Conservation (phyloP, 2,113 vertebrate genomes). For the Paratilapia polleni region DNA sequence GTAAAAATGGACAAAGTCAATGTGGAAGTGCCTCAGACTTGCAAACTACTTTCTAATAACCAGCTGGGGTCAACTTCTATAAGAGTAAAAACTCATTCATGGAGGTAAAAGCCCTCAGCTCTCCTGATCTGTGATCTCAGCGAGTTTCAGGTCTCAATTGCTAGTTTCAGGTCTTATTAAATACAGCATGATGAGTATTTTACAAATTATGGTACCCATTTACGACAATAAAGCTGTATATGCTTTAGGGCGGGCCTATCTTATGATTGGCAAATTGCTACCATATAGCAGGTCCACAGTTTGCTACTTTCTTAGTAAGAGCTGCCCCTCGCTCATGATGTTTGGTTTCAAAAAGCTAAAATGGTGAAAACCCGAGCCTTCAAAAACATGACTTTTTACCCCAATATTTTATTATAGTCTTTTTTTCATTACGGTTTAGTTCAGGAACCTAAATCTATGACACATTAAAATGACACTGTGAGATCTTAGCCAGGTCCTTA, state of each 20-base stretch:
- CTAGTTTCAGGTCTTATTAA: background rate
- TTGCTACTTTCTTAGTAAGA: background rate
- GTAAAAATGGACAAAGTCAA: background rate
- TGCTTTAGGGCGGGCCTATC: background rate
- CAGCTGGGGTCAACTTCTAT: rapidly evolving
- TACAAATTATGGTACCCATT: background rate
- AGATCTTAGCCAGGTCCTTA: no score
- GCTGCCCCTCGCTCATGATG: rapidly evolving
- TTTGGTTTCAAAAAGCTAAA: background rate
- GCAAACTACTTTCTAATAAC: background rate
- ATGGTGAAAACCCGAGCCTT: rapidly evolving
- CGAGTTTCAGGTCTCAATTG: rapidly evolving
- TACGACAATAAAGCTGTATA: background rate
- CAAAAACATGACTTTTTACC: background rate
- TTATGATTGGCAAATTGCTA: background rate
- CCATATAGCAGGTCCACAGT: background rate
- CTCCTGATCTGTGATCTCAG: no score
- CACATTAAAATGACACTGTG: background rate
- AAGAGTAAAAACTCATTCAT: background rate
- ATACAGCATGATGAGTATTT: rapidly evolving
- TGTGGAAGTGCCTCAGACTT: rapidly evolving
- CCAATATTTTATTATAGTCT: background rate
- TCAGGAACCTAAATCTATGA: background rate
- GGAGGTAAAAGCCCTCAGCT: no score
- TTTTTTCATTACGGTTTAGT: background rate